phyloP scores from a whole-genome alignment of 2,113 vertebrate genomes.

The Colistium nudipinnis region DNA sequence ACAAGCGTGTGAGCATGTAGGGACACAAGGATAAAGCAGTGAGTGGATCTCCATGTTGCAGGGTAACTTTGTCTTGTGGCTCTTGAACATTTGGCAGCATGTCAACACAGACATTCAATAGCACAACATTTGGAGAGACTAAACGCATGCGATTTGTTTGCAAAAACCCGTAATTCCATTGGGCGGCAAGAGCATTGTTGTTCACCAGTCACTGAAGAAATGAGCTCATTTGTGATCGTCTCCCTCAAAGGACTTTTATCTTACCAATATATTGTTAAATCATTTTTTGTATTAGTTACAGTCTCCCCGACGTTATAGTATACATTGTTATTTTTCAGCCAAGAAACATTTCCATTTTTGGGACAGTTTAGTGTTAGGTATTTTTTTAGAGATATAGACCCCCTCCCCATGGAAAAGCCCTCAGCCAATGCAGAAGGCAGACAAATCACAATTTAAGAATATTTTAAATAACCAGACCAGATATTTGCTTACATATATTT shows the following conservation, averaged over 20 bases:
- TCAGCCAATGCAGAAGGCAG: too few relatives aligned
- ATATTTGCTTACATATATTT: too few relatives aligned
- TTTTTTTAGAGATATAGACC: too few relatives aligned
- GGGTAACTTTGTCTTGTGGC: constrained; percentile 32
- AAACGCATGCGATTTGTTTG: constrained; percentile 37
- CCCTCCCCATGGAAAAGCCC: too few relatives aligned
- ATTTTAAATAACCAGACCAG: too few relatives aligned
- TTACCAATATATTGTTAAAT: constrained; percentile 49
- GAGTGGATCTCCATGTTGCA: neutral
- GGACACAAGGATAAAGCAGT: constrained; percentile 10
- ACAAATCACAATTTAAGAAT: too few relatives aligned
- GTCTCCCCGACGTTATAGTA: constrained; percentile 29
- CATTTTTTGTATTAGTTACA: constrained; percentile 49
- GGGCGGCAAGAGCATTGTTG: constrained; percentile 29
- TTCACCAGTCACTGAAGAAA: constrained; percentile 14
- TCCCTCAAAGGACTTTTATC: constrained; percentile 40
- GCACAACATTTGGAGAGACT: constrained; percentile 12
- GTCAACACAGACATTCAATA: constrained; percentile 10
- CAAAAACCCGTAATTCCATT: constrained; percentile 21
- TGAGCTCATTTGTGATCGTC: neutral
- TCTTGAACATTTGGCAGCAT: neutral
- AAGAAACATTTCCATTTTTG: constrained; percentile 45
- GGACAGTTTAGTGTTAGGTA: constrained; percentile 59
- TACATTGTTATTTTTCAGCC: constrained; percentile 37
- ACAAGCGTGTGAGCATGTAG: constrained; percentile 1